Percentiles rank a stretch among this genome's conserved stretches.
These are phyloP conservation scores for Ganaspis brasiliensis DNA, from an alignment of 2,888 invertebrate genomes.

Conservation along the genomic window DNA sequence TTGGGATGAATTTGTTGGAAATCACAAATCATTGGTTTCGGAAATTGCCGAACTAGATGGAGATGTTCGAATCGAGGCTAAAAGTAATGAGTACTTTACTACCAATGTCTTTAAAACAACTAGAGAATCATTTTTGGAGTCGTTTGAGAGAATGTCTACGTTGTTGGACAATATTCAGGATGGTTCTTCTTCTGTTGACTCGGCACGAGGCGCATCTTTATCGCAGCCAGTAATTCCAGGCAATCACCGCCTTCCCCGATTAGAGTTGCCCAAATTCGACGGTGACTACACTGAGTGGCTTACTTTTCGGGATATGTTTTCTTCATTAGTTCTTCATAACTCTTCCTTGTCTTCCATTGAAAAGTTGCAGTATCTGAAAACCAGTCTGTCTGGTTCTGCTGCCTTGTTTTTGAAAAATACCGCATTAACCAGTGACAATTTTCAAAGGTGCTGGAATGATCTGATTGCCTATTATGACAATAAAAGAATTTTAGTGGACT, in stretches of 20 bases:
- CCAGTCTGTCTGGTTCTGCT: neutral
- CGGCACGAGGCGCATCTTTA: neutral
- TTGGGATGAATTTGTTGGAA: too few relatives aligned
- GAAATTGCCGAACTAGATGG: too few relatives aligned
- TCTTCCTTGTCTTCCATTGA: constrained; percentile 57
- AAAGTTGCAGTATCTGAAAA: neutral
- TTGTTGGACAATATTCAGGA: too few relatives aligned
- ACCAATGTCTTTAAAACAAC: too few relatives aligned
- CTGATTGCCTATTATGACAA: neutral
- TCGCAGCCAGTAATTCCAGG: neutral
- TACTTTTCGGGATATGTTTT: neutral
- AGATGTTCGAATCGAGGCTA: too few relatives aligned
- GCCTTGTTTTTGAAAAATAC: neutral
- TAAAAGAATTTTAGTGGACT: neutral
- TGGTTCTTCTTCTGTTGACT: too few relatives aligned
- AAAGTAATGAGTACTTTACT: too few relatives aligned
- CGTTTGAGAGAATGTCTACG: too few relatives aligned
- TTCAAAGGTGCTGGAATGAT: neutral
- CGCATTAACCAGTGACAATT: neutral
- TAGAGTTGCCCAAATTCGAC: neutral
- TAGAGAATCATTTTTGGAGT: too few relatives aligned
- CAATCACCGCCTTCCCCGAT: neutral
- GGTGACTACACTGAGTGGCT: neutral
- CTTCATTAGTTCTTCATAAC: neutral
- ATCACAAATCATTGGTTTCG: too few relatives aligned